Evolutionary conservation across 2,113 vertebrate genomes (phyloP), one percentile per base, ranked within the genome.

Genomic region (Macrotus californicus): DNA sequence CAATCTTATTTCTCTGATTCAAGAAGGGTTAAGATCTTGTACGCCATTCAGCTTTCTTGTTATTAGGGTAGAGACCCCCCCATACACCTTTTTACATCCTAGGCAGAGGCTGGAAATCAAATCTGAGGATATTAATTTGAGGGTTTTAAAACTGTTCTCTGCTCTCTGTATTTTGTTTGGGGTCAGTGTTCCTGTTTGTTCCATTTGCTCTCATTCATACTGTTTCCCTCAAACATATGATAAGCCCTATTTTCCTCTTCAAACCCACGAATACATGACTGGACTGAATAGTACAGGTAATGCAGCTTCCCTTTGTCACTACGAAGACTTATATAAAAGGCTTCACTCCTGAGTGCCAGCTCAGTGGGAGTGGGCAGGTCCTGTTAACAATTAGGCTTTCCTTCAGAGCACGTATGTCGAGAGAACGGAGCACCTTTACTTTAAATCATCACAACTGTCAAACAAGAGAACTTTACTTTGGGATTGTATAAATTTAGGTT

Each of bases 371-470:
- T 7, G 29, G 61, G 39, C 7, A 86, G 21, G 16, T 67, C 39
- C 24, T 92, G 12, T 1, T 48, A 50, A 95, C 26, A 43, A 56
- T 3, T 6, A 52, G 46, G 64, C 61, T 77, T 89, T 93, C 72
- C 72, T 91, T 96, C 50, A 77, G n/a, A 0, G 34, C 46, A 39
- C 21, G 7, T 22, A 46, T 26, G 26, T 34, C 59, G 46, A 21
- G 54, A 41, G 54, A 73, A 61, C 46, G 54, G 13, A 77, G 48
- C 41, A 81, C 41, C 59, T 92, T 89, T 77, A 91, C 21, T 79
- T 89, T 87, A 85, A 94, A 94, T n/a, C 70, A 83, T 9, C 43
- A 15, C 66, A 91, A 87, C 56, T 81, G 24, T 72, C 24, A 91
- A 89, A 73, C 29, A 69, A 69, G 76, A 85, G 77, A 67, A 72